Evolutionary conservation across 2,888 invertebrate species (phyloP), one percentile per base, ranked within the genome.

Genomic region (Caenorhabditis doughertyi): DNA sequence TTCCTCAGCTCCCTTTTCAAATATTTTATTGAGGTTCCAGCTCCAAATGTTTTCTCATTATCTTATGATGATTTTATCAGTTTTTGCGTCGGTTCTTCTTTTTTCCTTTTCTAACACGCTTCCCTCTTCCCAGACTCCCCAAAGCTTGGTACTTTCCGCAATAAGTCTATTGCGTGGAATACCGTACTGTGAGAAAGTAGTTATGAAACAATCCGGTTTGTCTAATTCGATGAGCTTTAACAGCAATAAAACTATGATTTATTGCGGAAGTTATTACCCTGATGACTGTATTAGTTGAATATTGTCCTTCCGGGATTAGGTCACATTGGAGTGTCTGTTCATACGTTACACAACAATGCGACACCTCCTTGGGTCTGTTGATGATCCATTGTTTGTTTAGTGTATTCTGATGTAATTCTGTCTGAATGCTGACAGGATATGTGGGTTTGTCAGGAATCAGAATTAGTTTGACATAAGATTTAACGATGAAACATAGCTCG

Each of bases 331-430:
- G 39, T 62, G 55, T 55, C 55, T 42, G 27, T 39, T 35, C 16
- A 16, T 23, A 2, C 16, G 23, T 70, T 70, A 32, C 70, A 42
- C 16, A 70, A 70, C 70, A 70, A 70, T 70, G 47, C 42, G 25
- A 56, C 70, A 70, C 65, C 51, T 65, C 51, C 51, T 51, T 51
- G 21, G 0, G 25, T 7, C 8, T 25, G 18, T 49, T 51, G 70
- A 70, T 42, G 44, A 29, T 56, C 32, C 56, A 16, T 44, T 70
- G 70, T 70, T 70, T 70, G 47, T 53, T 51, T 65, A 27, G 25
- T 21, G 29, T 27, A 23, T 55, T 18, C 42, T 70, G 44, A 44
- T 44, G 70, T 42, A 70, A 70, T 18, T 21, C 13, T 42, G 11
- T 49, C 13, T 27, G 39, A 9, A 39, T 2, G 9, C 13, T 39